Percentiles rank a stretch among this genome's conserved stretches.
Conservation (phyloP, 35 echinoderm and acorn worm genomes). For the Ophioderma brevispina region DNA sequence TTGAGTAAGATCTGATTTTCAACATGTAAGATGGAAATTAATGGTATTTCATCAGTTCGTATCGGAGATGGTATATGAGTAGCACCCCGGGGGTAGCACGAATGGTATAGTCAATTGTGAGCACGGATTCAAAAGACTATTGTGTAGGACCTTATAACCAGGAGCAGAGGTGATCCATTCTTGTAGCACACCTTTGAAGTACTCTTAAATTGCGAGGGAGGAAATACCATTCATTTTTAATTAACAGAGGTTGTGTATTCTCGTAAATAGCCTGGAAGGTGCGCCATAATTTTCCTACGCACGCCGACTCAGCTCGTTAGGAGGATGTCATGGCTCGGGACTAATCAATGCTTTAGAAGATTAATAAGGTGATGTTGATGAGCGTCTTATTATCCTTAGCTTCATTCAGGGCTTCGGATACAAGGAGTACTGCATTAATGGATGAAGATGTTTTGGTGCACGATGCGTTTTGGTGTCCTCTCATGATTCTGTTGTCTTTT, state of each 20-base stretch:
- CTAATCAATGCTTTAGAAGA: not conserved
- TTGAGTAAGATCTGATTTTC: not conserved
- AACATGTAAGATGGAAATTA: not conserved
- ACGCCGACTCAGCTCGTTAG: no score
- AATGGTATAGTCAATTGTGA: no score
- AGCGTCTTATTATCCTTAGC: not conserved
- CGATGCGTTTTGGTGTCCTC: no score
- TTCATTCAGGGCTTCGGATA: not conserved
- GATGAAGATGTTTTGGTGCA: not conserved
- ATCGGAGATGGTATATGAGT: not conserved
- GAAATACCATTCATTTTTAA: not conserved
- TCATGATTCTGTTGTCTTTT: no score
- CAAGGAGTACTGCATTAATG: not conserved
- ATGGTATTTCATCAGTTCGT: not conserved
- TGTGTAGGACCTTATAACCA: not conserved
- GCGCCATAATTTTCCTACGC: not conserved
- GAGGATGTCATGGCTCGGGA: no score
- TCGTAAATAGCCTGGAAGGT: not conserved
- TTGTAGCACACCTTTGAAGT: not conserved
- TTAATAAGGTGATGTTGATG: not conserved
- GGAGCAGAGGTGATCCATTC: not conserved
- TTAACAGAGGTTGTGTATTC: not conserved
- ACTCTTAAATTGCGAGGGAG: not conserved
- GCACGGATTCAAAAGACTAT: not conserved
- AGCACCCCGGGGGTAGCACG: no score